Conservation (phyloP, 2,113 vertebrate genomes). For the Crypturellus undulatus region DNA sequence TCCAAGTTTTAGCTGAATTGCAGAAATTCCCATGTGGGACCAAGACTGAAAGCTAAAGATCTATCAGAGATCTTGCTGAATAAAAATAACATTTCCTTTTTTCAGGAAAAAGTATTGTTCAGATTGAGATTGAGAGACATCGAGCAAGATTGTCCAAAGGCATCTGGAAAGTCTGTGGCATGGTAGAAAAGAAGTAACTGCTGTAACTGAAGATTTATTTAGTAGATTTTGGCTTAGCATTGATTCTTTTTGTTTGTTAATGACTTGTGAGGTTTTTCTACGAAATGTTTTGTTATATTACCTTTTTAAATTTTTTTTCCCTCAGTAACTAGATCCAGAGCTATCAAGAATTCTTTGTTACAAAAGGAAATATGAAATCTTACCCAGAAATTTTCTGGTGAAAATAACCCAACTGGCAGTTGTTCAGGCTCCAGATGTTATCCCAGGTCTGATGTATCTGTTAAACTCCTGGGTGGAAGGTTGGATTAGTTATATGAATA, state of each 20-base stretch:
- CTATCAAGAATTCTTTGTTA: not conserved
- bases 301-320: rapidly evolving
- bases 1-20: not conserved
- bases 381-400: not conserved
- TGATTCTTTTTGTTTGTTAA: not conserved
- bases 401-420: not conserved
- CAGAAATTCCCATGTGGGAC: not conserved
- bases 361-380: not conserved
- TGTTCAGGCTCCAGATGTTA: not conserved
- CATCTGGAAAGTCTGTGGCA: not conserved
- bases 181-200: not conserved
- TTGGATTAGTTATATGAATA: not conserved
- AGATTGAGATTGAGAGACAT: not conserved
- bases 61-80: not conserved
- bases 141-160: not conserved
- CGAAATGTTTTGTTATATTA: not conserved
- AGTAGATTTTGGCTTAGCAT: not conserved
- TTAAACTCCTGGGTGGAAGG: not conserved
- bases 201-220: not conserved
- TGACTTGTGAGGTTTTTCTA: not conserved
- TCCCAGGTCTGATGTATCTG: not conserved
- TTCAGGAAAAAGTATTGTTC: not conserved
- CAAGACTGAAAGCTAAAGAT: not conserved
- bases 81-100: not conserved
- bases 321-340: not conserved